Base-by-base conservation (phyloP, 2,113 vertebrate genomes). In the Tragelaphus strepsiceros region DNA sequence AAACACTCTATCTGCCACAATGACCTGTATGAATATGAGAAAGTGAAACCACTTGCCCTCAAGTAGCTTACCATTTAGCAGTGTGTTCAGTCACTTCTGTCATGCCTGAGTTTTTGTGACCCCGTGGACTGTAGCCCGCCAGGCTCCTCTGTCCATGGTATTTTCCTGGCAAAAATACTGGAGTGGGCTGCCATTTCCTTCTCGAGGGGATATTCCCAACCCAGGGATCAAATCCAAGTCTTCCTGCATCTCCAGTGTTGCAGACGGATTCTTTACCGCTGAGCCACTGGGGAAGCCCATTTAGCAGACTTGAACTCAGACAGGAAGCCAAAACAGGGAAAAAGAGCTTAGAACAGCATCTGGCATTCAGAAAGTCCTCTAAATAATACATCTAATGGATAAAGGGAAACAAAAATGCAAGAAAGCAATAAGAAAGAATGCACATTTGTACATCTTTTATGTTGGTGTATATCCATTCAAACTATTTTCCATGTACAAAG, bases 301-400 rank as follows among this genome's bases (percentile, higher is more conserved):
- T 82, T 92, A 21, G 6, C 6, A 28, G 21, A 58, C 22, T 35
- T 96, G 56, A 88, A 32, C 15, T 94, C 59, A 59, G 56, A 30
- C 16, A 86, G 35, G 56, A 91, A 77, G 19, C 24, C 13, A 53
- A 92, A 94, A 77, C 22, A n/a, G 17, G 21, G 32, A 26, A 61
- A 43, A 46, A 30, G 35, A 54, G 15, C 26, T 91, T 88, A 94
- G 39, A 74, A 90, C 4, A 89, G n/a, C 59, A 32, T 39, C 49
- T 90, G 78, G n/a, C 53, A 77, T 54, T 21, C 26, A 88, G 4
- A n/a, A 54, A 16, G 11, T 58, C 21, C 58, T 91, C 46, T 35
- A 90, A 88, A 62, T 87, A 92, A 78, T 39, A 62, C 21, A 12
- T n/a, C 12, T 64, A 95, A 39, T 74, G 49, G 93, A 35, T 92